Evolutionary conservation across 2,888 invertebrate species (phyloP).

Genomic region (Drosophila leonis): DNA sequence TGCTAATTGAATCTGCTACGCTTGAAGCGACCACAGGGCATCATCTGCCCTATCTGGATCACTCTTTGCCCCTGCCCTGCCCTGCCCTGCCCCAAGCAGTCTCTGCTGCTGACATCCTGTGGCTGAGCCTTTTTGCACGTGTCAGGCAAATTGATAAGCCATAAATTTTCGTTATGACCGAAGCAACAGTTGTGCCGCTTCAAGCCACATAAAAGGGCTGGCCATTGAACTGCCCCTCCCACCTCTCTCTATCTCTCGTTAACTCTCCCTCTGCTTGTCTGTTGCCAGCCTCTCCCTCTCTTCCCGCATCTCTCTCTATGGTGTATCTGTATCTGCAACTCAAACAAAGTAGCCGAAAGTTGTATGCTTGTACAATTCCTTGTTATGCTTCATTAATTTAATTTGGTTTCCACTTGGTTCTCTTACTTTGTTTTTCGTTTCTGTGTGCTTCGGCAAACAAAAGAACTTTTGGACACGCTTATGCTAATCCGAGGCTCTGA

Average conservation of each 20-base stretch:
- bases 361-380: conserved; percentile 50
- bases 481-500: conserved; percentile 63
- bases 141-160: conserved; percentile 67
- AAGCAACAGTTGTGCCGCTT: conserved; percentile 65
- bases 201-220: conserved; percentile 62
- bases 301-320: background rate
- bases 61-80: background rate
- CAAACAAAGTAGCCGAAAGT: conserved; percentile 63
- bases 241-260: background rate
- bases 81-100: background rate
- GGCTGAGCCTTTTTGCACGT: conserved; percentile 52
- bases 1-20: conserved; percentile 67
- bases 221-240: conserved; percentile 8
- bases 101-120: conserved; percentile 23
- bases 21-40: conserved; percentile 23
- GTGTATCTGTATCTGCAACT: conserved; percentile 41
- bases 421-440: conserved; percentile 6
- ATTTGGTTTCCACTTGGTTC: conserved; percentile 60
- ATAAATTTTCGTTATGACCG: conserved; percentile 64
- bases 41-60: background rate
- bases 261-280: background rate
- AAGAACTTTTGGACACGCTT: conserved; percentile 57
- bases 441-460: conserved; percentile 33
- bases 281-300: background rate
- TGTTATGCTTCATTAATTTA: conserved; percentile 74